Conservation (phyloP, 23 tunicate species). For the Diplosoma virens region DNA sequence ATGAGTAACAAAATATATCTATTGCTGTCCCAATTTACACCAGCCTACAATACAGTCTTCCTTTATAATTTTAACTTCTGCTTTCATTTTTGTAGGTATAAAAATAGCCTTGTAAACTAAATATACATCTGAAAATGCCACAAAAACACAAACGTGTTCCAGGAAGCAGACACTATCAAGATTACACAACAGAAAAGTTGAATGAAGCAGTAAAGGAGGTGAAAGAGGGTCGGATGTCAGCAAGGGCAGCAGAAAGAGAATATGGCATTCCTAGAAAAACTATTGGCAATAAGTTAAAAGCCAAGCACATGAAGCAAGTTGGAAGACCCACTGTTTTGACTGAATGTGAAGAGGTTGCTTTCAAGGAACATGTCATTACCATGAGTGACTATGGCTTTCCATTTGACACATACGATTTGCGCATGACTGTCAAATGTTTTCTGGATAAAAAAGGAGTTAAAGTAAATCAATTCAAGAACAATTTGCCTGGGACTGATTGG, state of each 20-base stretch:
- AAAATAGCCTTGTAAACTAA: too few relatives aligned
- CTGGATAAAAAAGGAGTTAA: background rate
- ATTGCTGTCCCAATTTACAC: background rate
- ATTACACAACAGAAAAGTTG: background rate
- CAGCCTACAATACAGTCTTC: background rate
- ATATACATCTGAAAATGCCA: background rate
- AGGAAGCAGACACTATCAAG: conserved; percentile 9
- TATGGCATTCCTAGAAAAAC: background rate
- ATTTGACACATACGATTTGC: conserved; percentile 9
- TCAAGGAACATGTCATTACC: conserved; percentile 11
- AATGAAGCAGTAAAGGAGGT: background rate
- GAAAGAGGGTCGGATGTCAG: background rate
- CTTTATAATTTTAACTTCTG: too few relatives aligned
- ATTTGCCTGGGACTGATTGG: conserved; percentile 30
- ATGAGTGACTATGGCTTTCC: conserved; percentile 21
- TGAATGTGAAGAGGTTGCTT: background rate
- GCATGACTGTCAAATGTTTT: background rate
- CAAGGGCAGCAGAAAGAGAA: background rate
- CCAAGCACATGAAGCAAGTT: background rate
- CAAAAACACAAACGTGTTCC: conserved; percentile 6
- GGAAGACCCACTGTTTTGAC: background rate
- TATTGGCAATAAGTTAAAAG: background rate
- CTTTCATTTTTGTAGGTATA: too few relatives aligned
- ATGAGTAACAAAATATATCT: background rate
- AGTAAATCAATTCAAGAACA: background rate